Base-by-base conservation (phyloP, 2,888 invertebrate species). In the Aethes cnicana region DNA sequence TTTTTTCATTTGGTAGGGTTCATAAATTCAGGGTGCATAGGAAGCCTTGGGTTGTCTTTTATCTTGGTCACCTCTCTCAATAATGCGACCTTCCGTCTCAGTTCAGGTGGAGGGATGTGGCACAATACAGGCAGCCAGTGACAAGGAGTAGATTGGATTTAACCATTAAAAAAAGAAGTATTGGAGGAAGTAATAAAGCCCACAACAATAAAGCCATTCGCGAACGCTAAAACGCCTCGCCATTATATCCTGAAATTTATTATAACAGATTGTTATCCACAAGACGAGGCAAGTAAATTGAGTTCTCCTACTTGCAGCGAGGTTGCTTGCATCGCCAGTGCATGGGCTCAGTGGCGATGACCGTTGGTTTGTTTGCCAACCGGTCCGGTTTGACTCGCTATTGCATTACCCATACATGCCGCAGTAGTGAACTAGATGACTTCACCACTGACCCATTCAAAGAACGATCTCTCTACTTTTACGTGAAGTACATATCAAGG, bases 341-440 rank as follows among this genome's bases (percentile, higher is more conserved):
- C 50, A 58, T 47, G 58, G 59, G 56, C 57, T 59, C 63, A 59
- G 67, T 69, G 76, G 60, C 82, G 77, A 77, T 84, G 83, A 83
- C 81, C 84, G 72, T 66, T 53, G 62, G 72, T 72, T 75, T 83
- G 80, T 84, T 81, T 82, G 77, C 77, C 68, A 67, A 67, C 74
- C 76, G 73, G 76, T 16, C 42, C 28, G 28, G 41, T 47, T 53
- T 44, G 9, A 30, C 30, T 46, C 7, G 35, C 25, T 46, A 17
- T 30, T 44, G 33, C 43, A 32, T 28, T 32, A 44, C 43, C 11
- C 7, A 7, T 26, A 12, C 36, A 43, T 36, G 11, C 21, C 21
- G 23, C 50, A 20, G 23, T 30, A 37, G 37, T 44, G 14, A 44
- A 37, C 50, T 41, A 26, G 28, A 46, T 12, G 17, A 18, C 36